Conservation (phyloP, 1,140 invertebrate species). For the Euwallacea similis region DNA sequence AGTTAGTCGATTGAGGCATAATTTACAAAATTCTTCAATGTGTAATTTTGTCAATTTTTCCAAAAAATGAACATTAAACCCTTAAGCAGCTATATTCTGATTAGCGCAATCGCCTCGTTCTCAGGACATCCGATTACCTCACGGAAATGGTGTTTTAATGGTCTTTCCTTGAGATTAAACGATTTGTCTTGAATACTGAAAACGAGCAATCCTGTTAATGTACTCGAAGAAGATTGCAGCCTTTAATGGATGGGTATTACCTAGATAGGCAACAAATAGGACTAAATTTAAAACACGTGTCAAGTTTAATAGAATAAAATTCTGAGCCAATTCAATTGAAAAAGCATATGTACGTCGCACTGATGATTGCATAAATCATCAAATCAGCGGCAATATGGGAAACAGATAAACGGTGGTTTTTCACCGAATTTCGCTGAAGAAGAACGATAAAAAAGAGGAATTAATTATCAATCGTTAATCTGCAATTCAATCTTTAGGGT, state of each 20-base stretch:
- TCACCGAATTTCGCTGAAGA: slow-evolving; percentile 11
- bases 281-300: neutral
- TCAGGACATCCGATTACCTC: slow-evolving; percentile 12
- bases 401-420: slow-evolving; percentile 3
- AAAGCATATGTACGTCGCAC: too few relatives aligned
- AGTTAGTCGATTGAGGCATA: too few relatives aligned
- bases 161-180: slow-evolving; percentile 13
- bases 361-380: neutral
- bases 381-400: neutral
- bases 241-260: slow-evolving; percentile 14
- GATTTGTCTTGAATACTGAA: slow-evolving; percentile 12
- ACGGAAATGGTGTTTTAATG: slow-evolving; percentile 16
- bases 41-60: too few relatives aligned
- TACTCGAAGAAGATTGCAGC: slow-evolving; percentile 5
- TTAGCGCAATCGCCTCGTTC: neutral
- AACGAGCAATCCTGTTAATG: slow-evolving; percentile 15
- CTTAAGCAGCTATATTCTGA: slow-evolving; percentile 13
- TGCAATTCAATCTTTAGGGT: slow-evolving; percentile 25
- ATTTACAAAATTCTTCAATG: too few relatives aligned
- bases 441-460: slow-evolving; percentile 16
- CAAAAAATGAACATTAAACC: neutral
- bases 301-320: too few relatives aligned
- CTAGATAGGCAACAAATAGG: neutral
- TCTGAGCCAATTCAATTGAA: too few relatives aligned
- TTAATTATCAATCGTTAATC: slow-evolving; percentile 30